Percentiles rank a stretch among this genome's conserved stretches.
These are phyloP conservation scores for Diglossa brunneiventris DNA, from an alignment of 2,113 vertebrate genomes.

Conservation along the genomic window DNA sequence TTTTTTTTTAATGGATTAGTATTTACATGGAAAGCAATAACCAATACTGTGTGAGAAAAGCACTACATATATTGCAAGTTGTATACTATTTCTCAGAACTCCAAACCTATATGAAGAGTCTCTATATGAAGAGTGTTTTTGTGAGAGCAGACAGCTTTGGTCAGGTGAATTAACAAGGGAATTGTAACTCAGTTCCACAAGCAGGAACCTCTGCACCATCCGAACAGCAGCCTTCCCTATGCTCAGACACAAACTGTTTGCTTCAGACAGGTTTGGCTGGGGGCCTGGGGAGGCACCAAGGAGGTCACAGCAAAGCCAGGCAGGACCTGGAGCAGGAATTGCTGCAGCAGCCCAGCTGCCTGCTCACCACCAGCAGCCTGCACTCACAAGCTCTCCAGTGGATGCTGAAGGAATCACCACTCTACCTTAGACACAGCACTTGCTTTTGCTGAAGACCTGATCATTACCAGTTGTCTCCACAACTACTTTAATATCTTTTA, in stretches of 20 bases:
- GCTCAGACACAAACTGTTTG: background rate
- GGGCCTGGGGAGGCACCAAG: background rate
- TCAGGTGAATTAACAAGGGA: background rate
- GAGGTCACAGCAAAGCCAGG: background rate
- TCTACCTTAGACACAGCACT: background rate
- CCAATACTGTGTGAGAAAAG: background rate
- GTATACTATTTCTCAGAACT: background rate
- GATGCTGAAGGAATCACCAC: background rate
- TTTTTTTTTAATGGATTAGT: background rate
- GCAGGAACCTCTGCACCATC: background rate
- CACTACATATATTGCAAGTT: rapidly evolving
- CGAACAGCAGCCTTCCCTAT: background rate
- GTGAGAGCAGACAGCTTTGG: background rate
- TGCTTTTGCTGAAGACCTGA: background rate
- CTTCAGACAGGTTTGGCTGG: background rate
- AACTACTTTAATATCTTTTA: background rate
- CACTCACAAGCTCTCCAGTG: background rate
- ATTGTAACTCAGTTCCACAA: background rate
- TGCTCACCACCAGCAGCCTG: background rate
- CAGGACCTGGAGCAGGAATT: background rate
- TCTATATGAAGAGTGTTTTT: background rate
- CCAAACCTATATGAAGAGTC: background rate
- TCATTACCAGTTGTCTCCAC: background rate
- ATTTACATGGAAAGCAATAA: background rate
- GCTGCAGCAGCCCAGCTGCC: background rate